Evolutionary conservation across 1,140 invertebrate genomes (phyloP), one percentile per base, ranked within the genome.

Genomic region (Drosophila parabipectinata): DNA sequence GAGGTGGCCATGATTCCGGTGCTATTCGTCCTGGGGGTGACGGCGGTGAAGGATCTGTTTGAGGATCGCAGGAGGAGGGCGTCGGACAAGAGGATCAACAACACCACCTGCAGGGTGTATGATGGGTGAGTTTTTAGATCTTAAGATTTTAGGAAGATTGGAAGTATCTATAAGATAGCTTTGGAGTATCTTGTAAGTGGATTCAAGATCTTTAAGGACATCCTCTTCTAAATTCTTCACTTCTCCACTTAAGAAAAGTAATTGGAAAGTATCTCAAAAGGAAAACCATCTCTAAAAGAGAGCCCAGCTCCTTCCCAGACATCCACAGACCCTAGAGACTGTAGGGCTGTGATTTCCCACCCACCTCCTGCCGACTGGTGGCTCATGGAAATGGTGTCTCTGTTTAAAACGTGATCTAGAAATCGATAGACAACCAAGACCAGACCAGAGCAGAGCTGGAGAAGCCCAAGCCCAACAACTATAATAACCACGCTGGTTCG

Each of bases 1-100:
- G 98, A 99, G 93, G 95, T 99, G 62, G 97, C 98, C 0, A 98
- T 99, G 95, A 94, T 99, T 75, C 98, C 98, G 1, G 97, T 98
- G 53, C 92, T 97, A 79, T 98, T 99, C 94, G 98, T 99, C 75
- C 94, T 99, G 4, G 95, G 96, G 63, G 97, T 99, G n/a, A 99
- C 98, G 0, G 98, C 97, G 1, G 94, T 99, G 34, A 99, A 99
- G 93, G 98, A 99, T 93, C 94, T 97, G 53, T 99, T 98, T 92
- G 98, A 99, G 93, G 98, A 99, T 93, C 95, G 97, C 45, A 93
- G 98, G 53, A 93, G 98, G 88, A 95, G 97, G 76, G 94, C 94
- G 6, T 98, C 97, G 50, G 98, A 99, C 92, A 97, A 96, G 78
- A 94, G 97, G 72, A 97, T 99, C 69, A 99, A 99, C 92, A 97